Base-by-base conservation (phyloP, 1,140 invertebrate genomes). In the Gerris buenoi region DNA sequence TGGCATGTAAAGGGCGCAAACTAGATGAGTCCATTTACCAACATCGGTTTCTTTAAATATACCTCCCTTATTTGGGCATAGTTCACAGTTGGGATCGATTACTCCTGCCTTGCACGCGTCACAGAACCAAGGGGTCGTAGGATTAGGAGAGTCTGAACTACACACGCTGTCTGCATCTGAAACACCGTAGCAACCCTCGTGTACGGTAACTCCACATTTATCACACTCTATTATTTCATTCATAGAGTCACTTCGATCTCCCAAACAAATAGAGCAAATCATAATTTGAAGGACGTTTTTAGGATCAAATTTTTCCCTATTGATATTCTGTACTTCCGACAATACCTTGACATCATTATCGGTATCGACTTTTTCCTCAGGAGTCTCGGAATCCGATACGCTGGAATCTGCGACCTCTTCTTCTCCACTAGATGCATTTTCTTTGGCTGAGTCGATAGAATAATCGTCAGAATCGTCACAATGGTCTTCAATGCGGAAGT, bases 141-240 rank as follows among this genome's bases (percentile, higher is more conserved):
- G 93, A 63, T 90, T 91, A 0, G 92, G 88, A 10, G 93, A 97
- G 65, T 90, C 88, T 22, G 90, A 91, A 75, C 90, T 93, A 1
- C 89, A 89, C 67, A 93, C 85, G 80, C 93, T 95, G 27, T 89
- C 88, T 28, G 87, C 87, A 74, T 97, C 95, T 61, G 90, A 92
- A 27, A 97, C 89, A n/a, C 93, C 93, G 80, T 97, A 97, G 76
- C 94, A 97, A 69, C 91, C 92, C 85, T 98, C 95, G 80, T 98
- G 94, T 14, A 97, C 94, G 68, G 91, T 92, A 0, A 96, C 90
- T 18, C 93, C 92, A 80, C 95, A 98, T 28, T 90, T 87, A 80
- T 98, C 95, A 80, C 95, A 98, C 78, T 96, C 94, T 10, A 97
- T 91, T 71, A 98, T 95, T 80, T 97, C 95, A 82, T 97, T 95